Conservation (phyloP, 2,113 vertebrate species). For the Prionailurus viverrinus region DNA sequence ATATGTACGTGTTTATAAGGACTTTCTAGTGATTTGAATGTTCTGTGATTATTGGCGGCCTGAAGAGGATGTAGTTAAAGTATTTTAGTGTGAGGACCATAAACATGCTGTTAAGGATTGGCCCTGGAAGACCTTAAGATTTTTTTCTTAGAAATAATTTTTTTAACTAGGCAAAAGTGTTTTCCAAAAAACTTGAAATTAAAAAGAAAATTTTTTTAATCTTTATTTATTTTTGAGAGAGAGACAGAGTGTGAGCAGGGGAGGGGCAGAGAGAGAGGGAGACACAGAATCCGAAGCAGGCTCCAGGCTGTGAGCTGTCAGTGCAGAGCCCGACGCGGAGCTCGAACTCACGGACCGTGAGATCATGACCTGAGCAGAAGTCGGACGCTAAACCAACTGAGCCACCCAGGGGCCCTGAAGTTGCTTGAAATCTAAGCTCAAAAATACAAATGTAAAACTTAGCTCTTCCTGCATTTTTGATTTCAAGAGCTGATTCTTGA, state of each 20-base stretch:
- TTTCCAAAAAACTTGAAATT: not conserved
- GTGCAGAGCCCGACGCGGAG: too few relatives aligned
- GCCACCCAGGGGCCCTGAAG: too few relatives aligned
- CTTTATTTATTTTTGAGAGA: too few relatives aligned
- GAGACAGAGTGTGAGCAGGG: too few relatives aligned
- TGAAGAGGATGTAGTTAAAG: not conserved
- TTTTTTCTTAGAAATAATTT: not conserved
- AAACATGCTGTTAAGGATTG: not conserved
- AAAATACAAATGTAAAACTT: not conserved
- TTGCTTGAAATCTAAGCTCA: not conserved
- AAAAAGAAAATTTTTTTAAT: too few relatives aligned
- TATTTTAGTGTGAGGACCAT: not conserved
- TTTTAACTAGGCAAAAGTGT: not conserved
- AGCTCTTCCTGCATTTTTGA: not conserved
- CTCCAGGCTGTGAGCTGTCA: too few relatives aligned
- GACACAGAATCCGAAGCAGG: too few relatives aligned
- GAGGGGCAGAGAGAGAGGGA: too few relatives aligned
- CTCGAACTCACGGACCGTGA: too few relatives aligned
- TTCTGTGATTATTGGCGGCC: not conserved
- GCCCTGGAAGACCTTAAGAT: not conserved
- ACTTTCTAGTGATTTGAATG: slow-evolving; percentile 36
- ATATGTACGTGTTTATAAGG: slow-evolving; percentile 14
- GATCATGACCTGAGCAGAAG: too few relatives aligned
- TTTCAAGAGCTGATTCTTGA: not conserved
- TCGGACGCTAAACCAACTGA: too few relatives aligned